Conservation (phyloP, 1,140 invertebrate species). For the Ladona fulva region DNA sequence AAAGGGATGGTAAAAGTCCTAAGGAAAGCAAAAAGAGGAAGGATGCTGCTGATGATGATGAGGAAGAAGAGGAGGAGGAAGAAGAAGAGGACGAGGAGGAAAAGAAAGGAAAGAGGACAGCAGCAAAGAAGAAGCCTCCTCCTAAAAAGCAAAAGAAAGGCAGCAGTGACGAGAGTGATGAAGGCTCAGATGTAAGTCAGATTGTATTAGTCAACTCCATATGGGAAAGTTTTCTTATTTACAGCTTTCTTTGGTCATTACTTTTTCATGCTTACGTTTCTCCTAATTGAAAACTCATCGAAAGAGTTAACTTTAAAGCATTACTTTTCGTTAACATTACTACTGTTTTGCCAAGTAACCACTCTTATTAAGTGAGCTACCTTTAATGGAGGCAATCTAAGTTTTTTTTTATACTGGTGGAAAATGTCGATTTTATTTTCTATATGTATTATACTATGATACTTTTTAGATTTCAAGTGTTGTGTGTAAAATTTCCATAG, state of each 20-base stretch:
- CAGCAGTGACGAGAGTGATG: constrained; percentile 49
- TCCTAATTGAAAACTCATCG: too few species aligned
- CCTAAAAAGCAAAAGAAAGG: constrained; percentile 48
- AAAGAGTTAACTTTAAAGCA: too few species aligned
- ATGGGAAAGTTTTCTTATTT: neutral
- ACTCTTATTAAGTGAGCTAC: too few species aligned
- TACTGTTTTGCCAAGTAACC: too few species aligned
- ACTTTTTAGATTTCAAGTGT: constrained; percentile 14
- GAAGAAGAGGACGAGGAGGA: constrained; percentile 38
- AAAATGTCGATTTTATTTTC: neutral
- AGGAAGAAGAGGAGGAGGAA: constrained; percentile 48
- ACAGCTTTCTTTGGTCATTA: too few species aligned
- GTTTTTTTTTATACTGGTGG: neutral
- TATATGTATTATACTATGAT: neutral
- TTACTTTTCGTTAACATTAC: too few species aligned
- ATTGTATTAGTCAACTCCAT: neutral
- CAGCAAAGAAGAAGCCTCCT: constrained; percentile 43
- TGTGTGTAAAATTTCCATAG: constrained; percentile 28
- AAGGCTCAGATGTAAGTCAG: constrained; percentile 31
- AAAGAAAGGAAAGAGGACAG: constrained; percentile 49
- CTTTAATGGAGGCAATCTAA: too few species aligned
- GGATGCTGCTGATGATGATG: constrained; percentile 47
- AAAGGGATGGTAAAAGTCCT: constrained; percentile 41
- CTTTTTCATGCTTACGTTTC: too few species aligned
- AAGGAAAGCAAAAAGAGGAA: constrained; percentile 41